Conservation (phyloP, 2,113 vertebrate genomes). For the Salvelinus alpinus region DNA sequence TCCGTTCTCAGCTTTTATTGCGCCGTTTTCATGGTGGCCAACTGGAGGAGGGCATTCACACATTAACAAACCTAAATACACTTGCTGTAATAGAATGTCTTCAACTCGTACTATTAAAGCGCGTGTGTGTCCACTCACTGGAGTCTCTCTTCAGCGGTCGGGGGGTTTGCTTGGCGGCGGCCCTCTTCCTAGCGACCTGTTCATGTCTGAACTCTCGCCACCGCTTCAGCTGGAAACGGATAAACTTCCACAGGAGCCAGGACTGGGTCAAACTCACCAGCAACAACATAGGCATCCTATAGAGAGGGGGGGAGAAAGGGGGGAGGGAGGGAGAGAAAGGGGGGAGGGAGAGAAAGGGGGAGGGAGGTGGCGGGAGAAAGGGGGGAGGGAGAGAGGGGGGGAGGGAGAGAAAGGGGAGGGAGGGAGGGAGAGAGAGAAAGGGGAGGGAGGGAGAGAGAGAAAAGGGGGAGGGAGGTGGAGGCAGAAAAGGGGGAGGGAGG, state of each 20-base stretch:
- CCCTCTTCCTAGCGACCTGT: conserved; percentile 83
- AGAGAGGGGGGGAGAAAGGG: too few relatives aligned
- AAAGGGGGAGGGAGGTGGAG: background rate
- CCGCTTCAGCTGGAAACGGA: conserved; percentile 93
- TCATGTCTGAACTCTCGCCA: conserved; percentile 90
- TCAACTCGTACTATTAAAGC: background rate
- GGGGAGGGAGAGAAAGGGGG: too few relatives aligned
- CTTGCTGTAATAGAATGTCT: too few relatives aligned
- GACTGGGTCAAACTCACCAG: conserved; percentile 91
- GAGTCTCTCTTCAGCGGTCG: conserved; percentile 85
- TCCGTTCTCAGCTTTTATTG: conserved; percentile 91
- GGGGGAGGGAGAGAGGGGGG: too few relatives aligned
- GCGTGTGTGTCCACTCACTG: conserved; percentile 69
- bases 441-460: too few relatives aligned
- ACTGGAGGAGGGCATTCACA: conserved; percentile 28
- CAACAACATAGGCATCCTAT: conserved; percentile 87
- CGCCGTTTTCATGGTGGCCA: conserved; percentile 91
- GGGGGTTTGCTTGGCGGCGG: conserved; percentile 72
- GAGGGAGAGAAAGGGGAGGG: conserved; percentile 11
- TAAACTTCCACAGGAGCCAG: conserved; percentile 97
- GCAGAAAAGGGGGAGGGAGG: background rate
- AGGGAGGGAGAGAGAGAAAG: conserved; percentile 4
- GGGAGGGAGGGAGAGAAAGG: background rate
- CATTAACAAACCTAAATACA: too few relatives aligned
- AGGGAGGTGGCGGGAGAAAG: too few relatives aligned